Conservation (phyloP, 2,888 invertebrate genomes). For the Caenorhabditis drosophilae region DNA sequence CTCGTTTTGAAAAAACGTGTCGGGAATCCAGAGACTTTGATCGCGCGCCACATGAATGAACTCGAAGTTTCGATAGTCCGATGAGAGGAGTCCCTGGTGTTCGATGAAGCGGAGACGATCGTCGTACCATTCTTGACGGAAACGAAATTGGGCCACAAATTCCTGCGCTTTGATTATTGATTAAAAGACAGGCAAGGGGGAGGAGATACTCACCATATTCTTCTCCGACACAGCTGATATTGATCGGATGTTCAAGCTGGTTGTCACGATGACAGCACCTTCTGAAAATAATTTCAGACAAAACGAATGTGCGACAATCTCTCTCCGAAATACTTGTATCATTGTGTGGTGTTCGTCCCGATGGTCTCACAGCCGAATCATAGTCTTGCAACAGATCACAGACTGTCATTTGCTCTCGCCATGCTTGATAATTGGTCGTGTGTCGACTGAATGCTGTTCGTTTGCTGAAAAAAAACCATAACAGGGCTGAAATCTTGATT, state of each 20-base stretch:
- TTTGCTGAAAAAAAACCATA: slow-evolving; percentile 63
- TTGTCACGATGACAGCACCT: slow-evolving; percentile 63
- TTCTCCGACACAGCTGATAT: slow-evolving; percentile 66
- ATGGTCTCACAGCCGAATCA: slow-evolving; percentile 64
- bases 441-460: slow-evolving; percentile 64
- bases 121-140: slow-evolving; percentile 69
- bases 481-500: slow-evolving; percentile 21
- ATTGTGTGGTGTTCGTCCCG: slow-evolving; percentile 58
- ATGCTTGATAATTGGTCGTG: slow-evolving; percentile 67
- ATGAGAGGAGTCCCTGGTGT: slow-evolving; percentile 40
- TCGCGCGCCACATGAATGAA: slow-evolving; percentile 63
- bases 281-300: slow-evolving; percentile 31
- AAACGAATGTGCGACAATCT: too few species aligned
- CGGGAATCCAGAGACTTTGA: slow-evolving; percentile 66
- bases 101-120: slow-evolving; percentile 63
- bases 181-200: not conserved
- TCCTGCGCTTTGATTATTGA: slow-evolving; percentile 51
- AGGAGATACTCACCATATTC: slow-evolving; percentile 66
- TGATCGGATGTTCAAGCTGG: slow-evolving; percentile 60
- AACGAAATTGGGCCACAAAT: slow-evolving; percentile 68
- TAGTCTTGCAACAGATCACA: slow-evolving; percentile 65
- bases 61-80: slow-evolving; percentile 57
- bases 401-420: slow-evolving; percentile 67
- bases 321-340: slow-evolving; percentile 55
- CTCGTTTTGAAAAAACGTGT: slow-evolving; percentile 65